Conservation (phyloP, 2,888 invertebrate genomes). For the Lutraria lutraria region DNA sequence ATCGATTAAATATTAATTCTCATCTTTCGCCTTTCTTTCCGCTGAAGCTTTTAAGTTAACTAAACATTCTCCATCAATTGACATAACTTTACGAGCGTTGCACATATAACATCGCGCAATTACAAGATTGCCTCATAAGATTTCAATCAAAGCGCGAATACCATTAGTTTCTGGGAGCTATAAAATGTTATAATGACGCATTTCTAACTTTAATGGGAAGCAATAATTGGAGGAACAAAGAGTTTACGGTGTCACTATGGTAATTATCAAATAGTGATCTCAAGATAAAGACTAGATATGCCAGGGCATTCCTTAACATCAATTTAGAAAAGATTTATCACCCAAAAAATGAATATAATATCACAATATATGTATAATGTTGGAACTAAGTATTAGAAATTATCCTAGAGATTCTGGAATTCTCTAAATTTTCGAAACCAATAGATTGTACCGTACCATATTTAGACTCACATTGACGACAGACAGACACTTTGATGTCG, state of each 20-base stretch:
- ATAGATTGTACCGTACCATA: too few relatives aligned
- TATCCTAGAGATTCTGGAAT: neutral
- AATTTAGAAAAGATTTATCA: neutral
- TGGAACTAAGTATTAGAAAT: neutral
- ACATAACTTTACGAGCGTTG: constrained; percentile 9
- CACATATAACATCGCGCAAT: neutral
- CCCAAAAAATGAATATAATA: neutral
- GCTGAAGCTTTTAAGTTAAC: neutral
- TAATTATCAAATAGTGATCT: constrained; percentile 5
- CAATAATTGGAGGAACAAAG: neutral
- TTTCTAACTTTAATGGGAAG: constrained; percentile 6
- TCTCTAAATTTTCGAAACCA: neutral
- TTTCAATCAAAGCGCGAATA: constrained; percentile 10
- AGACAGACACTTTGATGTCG: neutral
- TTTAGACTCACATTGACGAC: neutral
- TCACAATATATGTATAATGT: neutral
- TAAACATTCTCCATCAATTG: constrained; percentile 13
- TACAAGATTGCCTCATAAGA: neutral
- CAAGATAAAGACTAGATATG: neutral
- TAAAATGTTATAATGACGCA: constrained; percentile 16
- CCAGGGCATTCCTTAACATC: neutral
- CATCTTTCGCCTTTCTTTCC: neutral
- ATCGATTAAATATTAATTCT: neutral
- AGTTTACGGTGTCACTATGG: constrained; percentile 10
- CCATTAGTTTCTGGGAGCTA: neutral